Evolutionary conservation across 2,113 vertebrate species (phyloP).

Genomic region (Megatriorchis doriae): DNA sequence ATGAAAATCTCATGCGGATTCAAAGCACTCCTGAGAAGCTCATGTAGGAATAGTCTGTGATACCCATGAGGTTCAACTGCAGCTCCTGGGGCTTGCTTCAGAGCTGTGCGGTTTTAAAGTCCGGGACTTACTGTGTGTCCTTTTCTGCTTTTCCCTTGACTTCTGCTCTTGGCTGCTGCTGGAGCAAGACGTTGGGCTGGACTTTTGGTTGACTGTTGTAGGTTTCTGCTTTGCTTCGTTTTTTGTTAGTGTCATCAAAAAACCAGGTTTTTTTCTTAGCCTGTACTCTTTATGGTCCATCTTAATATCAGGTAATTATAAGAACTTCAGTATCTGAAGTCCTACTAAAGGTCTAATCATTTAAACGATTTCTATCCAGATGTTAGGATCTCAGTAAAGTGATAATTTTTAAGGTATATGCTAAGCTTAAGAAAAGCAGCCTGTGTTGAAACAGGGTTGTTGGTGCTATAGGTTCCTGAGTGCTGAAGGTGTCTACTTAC

Average conservation of each 20-base stretch:
- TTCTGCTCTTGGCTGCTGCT: background rate
- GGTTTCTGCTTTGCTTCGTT: background rate
- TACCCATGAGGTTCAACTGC: background rate
- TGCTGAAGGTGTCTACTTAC: background rate
- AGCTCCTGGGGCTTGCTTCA: background rate
- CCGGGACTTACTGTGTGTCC: accelerated
- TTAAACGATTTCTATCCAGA: background rate
- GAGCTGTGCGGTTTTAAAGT: background rate
- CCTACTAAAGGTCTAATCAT: background rate
- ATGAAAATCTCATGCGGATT: background rate
- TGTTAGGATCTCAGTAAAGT: background rate
- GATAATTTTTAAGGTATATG: background rate
- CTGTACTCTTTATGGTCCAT: background rate
- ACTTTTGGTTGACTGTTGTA: background rate
- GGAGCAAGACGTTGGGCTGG: background rate
- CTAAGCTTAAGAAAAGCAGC: background rate
- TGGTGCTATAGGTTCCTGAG: background rate
- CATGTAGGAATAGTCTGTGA: background rate
- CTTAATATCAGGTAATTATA: background rate
- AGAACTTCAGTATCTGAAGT: background rate
- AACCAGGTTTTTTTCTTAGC: background rate
- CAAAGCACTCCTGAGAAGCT: background rate
- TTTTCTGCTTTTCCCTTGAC: background rate
- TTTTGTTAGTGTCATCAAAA: background rate
- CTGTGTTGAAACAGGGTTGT: background rate